phyloP scores from a whole-genome alignment of 2,113 vertebrate species.

The Myxocyprinus asiaticus region DNA sequence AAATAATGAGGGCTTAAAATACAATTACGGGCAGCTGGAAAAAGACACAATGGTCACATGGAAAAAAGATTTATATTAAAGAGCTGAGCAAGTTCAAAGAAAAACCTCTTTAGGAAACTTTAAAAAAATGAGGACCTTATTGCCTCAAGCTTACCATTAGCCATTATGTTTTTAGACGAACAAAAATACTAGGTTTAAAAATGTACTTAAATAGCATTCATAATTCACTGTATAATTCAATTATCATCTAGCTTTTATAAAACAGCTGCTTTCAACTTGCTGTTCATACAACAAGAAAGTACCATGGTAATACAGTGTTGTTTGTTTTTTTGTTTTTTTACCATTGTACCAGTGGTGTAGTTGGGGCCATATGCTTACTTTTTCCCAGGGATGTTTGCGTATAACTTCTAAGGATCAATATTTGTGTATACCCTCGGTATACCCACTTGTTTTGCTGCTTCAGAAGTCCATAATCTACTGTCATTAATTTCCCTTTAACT shows the following conservation, averaged over 20 bases:
- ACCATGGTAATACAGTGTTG: too few species aligned
- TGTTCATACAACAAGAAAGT: too few species aligned
- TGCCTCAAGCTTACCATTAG: constrained; percentile 13
- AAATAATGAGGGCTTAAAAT: constrained; percentile 39
- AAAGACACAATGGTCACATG: constrained; percentile 30
- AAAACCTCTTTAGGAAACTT: constrained; percentile 21
- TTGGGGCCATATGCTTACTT: too few species aligned
- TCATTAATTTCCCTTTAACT: too few species aligned
- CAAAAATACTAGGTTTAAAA: constrained; percentile 5
- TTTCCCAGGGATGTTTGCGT: too few species aligned
- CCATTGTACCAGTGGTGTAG: too few species aligned
- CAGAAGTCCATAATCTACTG: too few species aligned
- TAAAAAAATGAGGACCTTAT: constrained; percentile 9
- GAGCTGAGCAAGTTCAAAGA: constrained; percentile 19
- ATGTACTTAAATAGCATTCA: background rate
- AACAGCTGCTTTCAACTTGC: background rate
- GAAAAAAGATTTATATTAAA: constrained; percentile 33
- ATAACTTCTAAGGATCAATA: too few species aligned
- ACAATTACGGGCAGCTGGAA: constrained; percentile 30
- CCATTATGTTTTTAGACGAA: background rate
- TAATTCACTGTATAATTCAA: background rate
- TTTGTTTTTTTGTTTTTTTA: too few species aligned
- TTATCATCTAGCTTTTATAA: background rate
- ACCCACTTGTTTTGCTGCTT: too few species aligned
- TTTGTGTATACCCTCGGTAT: too few species aligned